These are phyloP conservation scores for Coelopa frigida DNA, from an alignment of 1,140 invertebrate genomes.

Conservation along the genomic window DNA sequence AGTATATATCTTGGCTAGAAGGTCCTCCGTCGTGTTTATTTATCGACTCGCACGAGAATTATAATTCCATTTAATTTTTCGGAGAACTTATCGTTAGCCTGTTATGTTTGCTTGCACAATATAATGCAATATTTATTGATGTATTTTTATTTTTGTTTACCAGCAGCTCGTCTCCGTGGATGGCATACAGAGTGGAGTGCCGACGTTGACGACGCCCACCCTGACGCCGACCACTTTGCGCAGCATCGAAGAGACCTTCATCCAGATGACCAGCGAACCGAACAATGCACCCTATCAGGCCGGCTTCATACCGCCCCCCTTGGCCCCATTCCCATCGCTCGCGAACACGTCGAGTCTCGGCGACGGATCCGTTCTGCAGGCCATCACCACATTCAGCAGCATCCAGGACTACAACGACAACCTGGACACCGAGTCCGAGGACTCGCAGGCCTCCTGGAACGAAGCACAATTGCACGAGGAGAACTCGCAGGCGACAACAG, in stretches of 20 bases:
- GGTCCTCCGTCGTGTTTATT: too few species aligned
- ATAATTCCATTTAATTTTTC: too few species aligned
- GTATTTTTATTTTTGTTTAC: constrained; percentile 25
- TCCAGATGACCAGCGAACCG: constrained; percentile 60
- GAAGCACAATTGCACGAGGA: constrained; percentile 30
- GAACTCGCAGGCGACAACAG: constrained; percentile 33
- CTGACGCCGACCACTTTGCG: constrained; percentile 87
- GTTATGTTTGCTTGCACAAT: too few species aligned
- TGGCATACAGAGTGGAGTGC: constrained; percentile 74
- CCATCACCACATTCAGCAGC: constrained; percentile 10
- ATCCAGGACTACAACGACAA: constrained; percentile 13
- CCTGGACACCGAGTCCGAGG: constrained; percentile 29
- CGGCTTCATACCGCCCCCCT: constrained; percentile 75
- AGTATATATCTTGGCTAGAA: too few species aligned
- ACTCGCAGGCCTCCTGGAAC: constrained; percentile 36
- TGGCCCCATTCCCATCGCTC: constrained; percentile 14
- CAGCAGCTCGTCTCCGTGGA: constrained; percentile 74
- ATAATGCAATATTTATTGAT: too few species aligned
- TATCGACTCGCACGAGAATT: too few species aligned
- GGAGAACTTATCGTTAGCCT: too few species aligned
- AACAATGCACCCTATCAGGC: constrained; percentile 74
- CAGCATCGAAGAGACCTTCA: constrained; percentile 80
- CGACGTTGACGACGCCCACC: constrained; percentile 83
- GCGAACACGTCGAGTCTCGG: constrained; percentile 9
- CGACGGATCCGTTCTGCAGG: constrained; percentile 11